Conservation (phyloP, 2,113 vertebrate genomes). For the Leptobrachium ailaonicum region DNA sequence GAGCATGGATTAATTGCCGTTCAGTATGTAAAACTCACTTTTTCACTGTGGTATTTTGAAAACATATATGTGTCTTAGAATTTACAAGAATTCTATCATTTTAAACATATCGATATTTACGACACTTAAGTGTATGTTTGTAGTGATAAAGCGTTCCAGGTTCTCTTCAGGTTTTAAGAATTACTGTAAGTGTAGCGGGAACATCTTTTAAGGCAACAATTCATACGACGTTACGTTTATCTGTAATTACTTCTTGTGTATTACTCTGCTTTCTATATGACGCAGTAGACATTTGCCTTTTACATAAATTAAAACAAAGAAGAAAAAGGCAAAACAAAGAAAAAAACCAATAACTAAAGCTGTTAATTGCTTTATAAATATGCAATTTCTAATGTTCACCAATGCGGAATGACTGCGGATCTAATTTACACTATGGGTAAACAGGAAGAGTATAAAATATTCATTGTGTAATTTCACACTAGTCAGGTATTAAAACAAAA, state of each 20-base stretch:
- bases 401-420: slow-evolving; percentile 24
- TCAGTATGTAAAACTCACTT: too few species aligned
- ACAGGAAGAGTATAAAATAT: slow-evolving; percentile 33
- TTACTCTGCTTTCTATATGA: slow-evolving; percentile 13
- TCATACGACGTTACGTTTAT: background rate
- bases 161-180: too few species aligned
- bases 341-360: slow-evolving; percentile 11
- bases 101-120: too few species aligned
- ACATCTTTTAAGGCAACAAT: slow-evolving; percentile 6
- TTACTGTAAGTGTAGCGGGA: background rate
- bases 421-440: slow-evolving; percentile 28
- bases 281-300: slow-evolving; percentile 8
- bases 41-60: too few species aligned
- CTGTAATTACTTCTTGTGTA: background rate
- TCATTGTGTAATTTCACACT: slow-evolving; percentile 36
- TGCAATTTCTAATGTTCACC: slow-evolving; percentile 25
- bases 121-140: too few species aligned
- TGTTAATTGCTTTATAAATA: slow-evolving; percentile 42
- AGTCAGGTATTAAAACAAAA: slow-evolving; percentile 5
- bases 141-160: too few species aligned
- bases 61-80: too few species aligned
- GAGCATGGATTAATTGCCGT: too few species aligned
- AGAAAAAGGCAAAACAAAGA: background rate
- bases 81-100: too few species aligned
- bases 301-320: slow-evolving; percentile 8